phyloP scores from a whole-genome alignment of 2,113 vertebrate genomes.

The Eulemur macaco region DNA sequence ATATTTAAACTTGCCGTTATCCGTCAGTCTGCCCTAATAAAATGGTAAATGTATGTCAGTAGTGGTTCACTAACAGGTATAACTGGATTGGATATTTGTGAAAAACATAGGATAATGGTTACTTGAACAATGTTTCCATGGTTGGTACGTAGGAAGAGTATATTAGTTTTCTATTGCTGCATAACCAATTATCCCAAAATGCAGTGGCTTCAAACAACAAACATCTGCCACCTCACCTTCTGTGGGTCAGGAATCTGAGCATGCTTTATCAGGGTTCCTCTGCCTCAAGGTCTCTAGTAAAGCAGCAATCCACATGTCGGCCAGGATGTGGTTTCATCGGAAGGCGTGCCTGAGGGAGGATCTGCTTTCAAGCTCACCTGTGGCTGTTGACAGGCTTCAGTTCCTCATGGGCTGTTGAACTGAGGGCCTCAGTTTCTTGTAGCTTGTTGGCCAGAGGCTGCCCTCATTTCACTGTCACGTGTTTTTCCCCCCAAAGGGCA shows the following conservation, averaged over 20 bases:
- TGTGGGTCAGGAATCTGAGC: not conserved
- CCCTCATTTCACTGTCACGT: not conserved
- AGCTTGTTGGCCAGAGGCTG: not conserved
- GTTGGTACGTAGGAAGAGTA: not conserved
- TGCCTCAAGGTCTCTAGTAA: not conserved
- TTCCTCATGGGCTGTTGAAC: not conserved
- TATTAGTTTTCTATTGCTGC: not conserved
- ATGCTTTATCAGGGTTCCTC: not conserved
- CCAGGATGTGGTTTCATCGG: not conserved
- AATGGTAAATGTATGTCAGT: not conserved
- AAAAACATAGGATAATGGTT: not conserved
- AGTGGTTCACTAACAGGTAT: not conserved
- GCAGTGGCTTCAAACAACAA: not conserved
- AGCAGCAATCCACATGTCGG: not conserved
- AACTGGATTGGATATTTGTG: not conserved
- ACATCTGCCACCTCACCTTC: not conserved
- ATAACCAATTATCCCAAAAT: not conserved
- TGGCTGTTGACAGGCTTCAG: not conserved
- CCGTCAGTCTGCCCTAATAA: not conserved
- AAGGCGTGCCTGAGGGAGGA: not conserved
- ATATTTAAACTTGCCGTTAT: not conserved
- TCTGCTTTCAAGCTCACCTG: not conserved
- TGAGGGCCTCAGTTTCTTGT: not conserved
- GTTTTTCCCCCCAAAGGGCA: not conserved
- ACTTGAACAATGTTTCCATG: not conserved